Base-by-base conservation (phyloP, 2,888 invertebrate species). In the Idaea dimidiata region DNA sequence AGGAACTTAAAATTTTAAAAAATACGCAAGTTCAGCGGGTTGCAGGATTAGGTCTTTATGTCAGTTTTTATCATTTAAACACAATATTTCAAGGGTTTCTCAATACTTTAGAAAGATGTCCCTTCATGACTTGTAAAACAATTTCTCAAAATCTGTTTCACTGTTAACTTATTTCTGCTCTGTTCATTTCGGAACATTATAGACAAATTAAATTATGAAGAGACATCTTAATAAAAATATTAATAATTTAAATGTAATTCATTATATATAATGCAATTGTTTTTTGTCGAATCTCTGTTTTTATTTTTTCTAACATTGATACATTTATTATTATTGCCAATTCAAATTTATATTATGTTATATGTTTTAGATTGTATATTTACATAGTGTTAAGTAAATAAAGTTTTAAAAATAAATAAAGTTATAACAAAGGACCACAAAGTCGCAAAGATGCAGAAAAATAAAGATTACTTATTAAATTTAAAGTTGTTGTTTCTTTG, bases 241-340 rank as follows among this genome's bases (percentile, higher is more conserved):
- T 8, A 14, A 43, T 43, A 14, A 43, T 43, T 43, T 10, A 10
- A 43, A 43, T 43, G 43, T 43, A 43, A 43, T 43, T 8, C 7
- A 14, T 43, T 10, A 14, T 8, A 43, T 14, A 10, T 4, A 14
- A 43, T 10, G 5, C 5, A 24, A 10, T 43, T 43, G 43, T 43
- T 43, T 43, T 14, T 43, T 43, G 7, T 8, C 43, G 43, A 43
- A 43, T 43, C 43, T 43, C 43, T 43, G 43, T 43, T 43, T 43
- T 43, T 43, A 43, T 8, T 43, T 43, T n/a, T 43, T 43, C 43
- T 24, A 10, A 43, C 43, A 7, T 43, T 43, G 14, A 43, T 43
- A 43, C 24, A 24, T 24, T 24, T 24, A 43, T 43, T 43, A 43
- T 43, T 43, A 43, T 58, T 18, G 63, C 60, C 59, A 60, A n/a